Conservation (phyloP, 1,140 invertebrate species). For the Heterodera carotae region DNA sequence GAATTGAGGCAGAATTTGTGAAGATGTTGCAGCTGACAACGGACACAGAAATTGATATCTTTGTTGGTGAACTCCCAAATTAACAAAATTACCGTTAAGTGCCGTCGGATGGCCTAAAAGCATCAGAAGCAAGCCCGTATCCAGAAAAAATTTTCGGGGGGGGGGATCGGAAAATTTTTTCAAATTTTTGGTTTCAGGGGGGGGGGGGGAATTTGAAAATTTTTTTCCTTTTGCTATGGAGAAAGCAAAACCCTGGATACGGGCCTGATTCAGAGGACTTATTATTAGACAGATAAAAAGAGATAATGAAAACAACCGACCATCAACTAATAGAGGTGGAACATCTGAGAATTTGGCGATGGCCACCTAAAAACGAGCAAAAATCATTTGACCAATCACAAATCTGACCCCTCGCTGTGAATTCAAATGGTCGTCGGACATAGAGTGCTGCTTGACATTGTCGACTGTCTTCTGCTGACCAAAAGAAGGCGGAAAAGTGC, state of each 20-base stretch:
- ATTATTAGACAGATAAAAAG: neutral
- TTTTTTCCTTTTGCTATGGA: no score
- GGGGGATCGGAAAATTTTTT: no score
- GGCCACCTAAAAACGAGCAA: constrained; percentile 33
- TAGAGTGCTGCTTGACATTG: constrained; percentile 47
- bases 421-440: constrained; percentile 52
- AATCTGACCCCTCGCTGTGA: constrained; percentile 41
- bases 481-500: neutral
- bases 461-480: constrained; percentile 1
- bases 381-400: neutral
- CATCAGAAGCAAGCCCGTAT: no score
- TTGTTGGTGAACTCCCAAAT: no score
- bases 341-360: constrained; percentile 54
- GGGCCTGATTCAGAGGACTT: no score
- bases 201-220: no score
- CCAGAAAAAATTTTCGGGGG: no score
- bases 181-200: no score
- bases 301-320: neutral
- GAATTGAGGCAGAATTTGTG: constrained; percentile 25
- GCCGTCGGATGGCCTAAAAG: constrained; percentile 37
- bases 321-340: constrained; percentile 45
- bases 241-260: no score
- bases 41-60: constrained; percentile 11
- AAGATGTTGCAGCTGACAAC: constrained; percentile 9
- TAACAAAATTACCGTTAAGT: constrained; percentile 49